These are phyloP conservation scores for Garra rufa DNA, from an alignment of 2,113 vertebrate genomes.

Conservation along the genomic window DNA sequence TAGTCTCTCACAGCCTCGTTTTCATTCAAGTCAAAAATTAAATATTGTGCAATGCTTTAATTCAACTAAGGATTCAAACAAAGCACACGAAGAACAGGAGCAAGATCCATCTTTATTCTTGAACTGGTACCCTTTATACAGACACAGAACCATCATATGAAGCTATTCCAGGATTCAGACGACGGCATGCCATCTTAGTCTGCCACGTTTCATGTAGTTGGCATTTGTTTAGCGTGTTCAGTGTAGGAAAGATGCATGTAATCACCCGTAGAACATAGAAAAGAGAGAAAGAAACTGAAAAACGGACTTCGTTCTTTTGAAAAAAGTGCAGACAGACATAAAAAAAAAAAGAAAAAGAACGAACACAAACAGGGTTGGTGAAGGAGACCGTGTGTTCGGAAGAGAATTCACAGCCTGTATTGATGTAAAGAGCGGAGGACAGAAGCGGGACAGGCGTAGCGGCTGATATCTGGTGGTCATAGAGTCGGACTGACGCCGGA, in stretches of 20 bases:
- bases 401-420: constrained; percentile 35
- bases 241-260: constrained; percentile 69
- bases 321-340: constrained; percentile 74
- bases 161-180: constrained; percentile 59
- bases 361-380: constrained; percentile 42
- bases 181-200: constrained; percentile 37
- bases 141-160: constrained; percentile 64
- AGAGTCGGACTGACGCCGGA: constrained; percentile 78
- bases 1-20: background rate
- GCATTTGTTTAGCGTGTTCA: constrained; percentile 74
- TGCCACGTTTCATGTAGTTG: constrained; percentile 54
- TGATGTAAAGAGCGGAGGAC: constrained; percentile 64
- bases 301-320: constrained; percentile 65
- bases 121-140: constrained; percentile 71
- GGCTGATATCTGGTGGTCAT: constrained; percentile 76
- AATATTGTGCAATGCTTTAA: background rate
- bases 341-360: background rate
- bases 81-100: constrained; percentile 58
- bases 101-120: constrained; percentile 76
- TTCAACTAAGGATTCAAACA: background rate
- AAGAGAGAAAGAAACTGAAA: constrained; percentile 73
- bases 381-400: background rate
- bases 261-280: constrained; percentile 58
- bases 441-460: constrained; percentile 63
- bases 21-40: no score